Percentiles rank a stretch among this genome's conserved stretches.
Evolutionary conservation across 2,113 vertebrate genomes (phyloP).

Genomic region (Crotalus viridis): DNA sequence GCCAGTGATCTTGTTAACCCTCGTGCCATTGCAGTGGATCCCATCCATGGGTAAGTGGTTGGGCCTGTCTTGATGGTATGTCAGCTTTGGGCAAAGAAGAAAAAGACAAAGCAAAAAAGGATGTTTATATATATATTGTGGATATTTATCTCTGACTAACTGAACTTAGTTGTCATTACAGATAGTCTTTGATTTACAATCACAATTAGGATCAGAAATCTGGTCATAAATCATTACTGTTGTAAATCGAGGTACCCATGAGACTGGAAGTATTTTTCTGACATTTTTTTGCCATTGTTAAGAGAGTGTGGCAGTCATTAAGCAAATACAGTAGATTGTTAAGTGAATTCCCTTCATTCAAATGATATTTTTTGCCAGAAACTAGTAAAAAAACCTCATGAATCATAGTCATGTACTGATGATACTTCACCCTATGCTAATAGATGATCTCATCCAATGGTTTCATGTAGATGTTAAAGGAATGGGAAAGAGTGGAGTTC

Average conservation of each 20-base stretch:
- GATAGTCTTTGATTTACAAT: neutral
- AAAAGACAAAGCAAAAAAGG: neutral
- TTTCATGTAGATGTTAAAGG: neutral
- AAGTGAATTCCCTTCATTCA: neutral
- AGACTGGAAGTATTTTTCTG: neutral
- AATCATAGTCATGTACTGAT: neutral
- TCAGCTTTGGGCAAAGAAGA: neutral
- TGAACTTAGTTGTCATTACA: neutral
- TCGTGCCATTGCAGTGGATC: conserved; percentile 89
- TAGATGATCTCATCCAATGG: neutral
- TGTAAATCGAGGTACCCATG: neutral
- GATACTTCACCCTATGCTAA: neutral
- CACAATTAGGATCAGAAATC: neutral
- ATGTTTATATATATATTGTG: neutral
- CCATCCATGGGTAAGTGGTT: conserved; percentile 79
- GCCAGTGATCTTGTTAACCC: conserved; percentile 89
- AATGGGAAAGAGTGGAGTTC: neutral
- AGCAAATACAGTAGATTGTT: neutral
- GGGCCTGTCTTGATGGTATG: neutral
- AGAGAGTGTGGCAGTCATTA: neutral
- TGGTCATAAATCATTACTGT: neutral
- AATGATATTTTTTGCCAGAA: neutral
- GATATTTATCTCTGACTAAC: neutral
- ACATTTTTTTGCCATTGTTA: neutral
- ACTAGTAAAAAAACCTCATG: neutral